Base-by-base conservation (phyloP, 1,140 invertebrate species). In the Drosophila fuyamai region DNA sequence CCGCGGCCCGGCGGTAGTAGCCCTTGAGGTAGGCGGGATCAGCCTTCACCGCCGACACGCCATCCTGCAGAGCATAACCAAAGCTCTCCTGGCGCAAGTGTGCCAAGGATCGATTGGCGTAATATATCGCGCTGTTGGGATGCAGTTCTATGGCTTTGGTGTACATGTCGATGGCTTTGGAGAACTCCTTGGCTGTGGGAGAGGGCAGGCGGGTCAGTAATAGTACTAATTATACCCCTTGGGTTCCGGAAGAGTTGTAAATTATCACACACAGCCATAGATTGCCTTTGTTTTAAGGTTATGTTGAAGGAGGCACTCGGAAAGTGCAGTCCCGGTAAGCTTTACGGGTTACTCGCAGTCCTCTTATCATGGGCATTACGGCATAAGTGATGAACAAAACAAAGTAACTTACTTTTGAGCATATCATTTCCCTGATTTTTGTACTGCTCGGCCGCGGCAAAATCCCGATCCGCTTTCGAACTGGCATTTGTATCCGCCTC, bases 31-130 rank as follows among this genome's bases (percentile, higher is more conserved):
- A 99, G 41, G 94, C 94, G 76, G 95, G 96, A 93, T 99, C 98
- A 53, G 98, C 89, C 93, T 98, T 96, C 47, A 99, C 97, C 2
- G 98, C 96, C 92, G 96, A 97, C 0, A 96, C 95, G 7, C 98
- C 98, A 95, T 99, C 99, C 32, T 93, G 93, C 40, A 99, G 93
- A 0, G 98, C 98, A 92, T 97, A 98, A 29, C 98, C 98, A 93
- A 98, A 99, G 92, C 96, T 97, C 93, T 99, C 98, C 48, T 95
- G 96, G 81, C 96, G 96, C 41, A 99, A 93, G 93, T 99, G 98
- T 13, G 98, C 96, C 94, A 99, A 96, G 94, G 98, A 99, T 79
- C 99, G 95, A 93, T 99, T 99, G 1, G 96, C 97, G 94, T 96
- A 98, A 91, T 96, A 98, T 32, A 97, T 95, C 18, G 98, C 97